Percentiles rank a stretch among this genome's conserved stretches.
Evolutionary conservation across 2,113 vertebrate species (phyloP).

Genomic region (Otis tarda): DNA sequence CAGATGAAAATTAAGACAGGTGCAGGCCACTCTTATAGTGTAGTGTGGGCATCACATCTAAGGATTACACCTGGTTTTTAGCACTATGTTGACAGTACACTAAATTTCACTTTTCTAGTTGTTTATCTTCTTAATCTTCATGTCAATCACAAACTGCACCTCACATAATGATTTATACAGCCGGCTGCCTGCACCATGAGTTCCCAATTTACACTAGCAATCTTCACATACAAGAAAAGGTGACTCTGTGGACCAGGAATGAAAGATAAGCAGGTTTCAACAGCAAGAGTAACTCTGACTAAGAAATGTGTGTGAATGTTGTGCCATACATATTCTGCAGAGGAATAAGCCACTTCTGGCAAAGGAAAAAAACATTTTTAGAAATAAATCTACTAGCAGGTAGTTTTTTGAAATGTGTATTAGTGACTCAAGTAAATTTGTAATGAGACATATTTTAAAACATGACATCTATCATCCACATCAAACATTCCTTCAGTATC

Average conservation of each 20-base stretch:
- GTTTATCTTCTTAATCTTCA: neutral
- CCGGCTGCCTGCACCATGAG: accelerated
- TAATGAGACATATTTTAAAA: constrained; percentile 58
- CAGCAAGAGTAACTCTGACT: neutral
- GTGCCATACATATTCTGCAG: neutral
- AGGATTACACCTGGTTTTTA: neutral
- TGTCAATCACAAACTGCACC: neutral
- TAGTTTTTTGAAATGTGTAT: constrained; percentile 50
- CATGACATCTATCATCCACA: constrained; percentile 16
- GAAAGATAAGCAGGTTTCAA: neutral
- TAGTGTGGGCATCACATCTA: neutral
- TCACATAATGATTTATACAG: neutral
- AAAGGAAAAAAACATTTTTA: constrained; percentile 19
- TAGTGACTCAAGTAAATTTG: constrained; percentile 58
- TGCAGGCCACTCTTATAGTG: neutral
- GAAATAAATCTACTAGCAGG: constrained; percentile 53
- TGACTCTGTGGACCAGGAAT: neutral
- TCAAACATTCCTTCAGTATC: constrained; percentile 37
- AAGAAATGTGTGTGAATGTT: neutral
- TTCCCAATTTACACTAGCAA: accelerated
- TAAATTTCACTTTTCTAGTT: neutral
- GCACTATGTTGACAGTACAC: neutral
- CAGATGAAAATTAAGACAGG: neutral
- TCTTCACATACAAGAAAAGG: accelerated
- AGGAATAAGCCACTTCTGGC: neutral